phyloP scores from a whole-genome alignment of 2,888 invertebrate genomes.

The Polyploca ridens region DNA sequence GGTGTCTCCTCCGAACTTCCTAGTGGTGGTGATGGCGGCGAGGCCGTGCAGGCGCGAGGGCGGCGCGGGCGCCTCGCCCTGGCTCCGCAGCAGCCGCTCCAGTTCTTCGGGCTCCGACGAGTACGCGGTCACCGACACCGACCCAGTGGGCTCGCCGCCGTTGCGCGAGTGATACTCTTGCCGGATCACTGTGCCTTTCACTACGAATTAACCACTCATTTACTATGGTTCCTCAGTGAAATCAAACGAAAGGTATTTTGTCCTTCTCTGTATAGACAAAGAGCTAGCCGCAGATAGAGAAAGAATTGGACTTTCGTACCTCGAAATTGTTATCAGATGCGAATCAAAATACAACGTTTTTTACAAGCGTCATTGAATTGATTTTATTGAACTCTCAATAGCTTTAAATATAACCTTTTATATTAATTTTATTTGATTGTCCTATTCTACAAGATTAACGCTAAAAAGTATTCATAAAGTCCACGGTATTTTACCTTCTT shows the following conservation, averaged over 20 bases:
- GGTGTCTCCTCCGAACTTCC: constrained; percentile 73
- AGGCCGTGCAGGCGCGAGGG: constrained; percentile 75
- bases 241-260: neutral
- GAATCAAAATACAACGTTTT: no score
- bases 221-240: neutral
- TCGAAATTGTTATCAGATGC: no score
- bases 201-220: constrained; percentile 58
- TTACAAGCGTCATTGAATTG: no score
- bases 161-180: constrained; percentile 88
- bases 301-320: no score
- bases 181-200: constrained; percentile 89
- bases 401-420: no score
- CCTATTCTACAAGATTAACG: no score
- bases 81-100: constrained; percentile 67
- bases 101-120: constrained; percentile 86
- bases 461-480: no score
- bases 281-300: no score
- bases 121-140: constrained; percentile 89
- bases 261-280: neutral
- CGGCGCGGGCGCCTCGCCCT: constrained; percentile 72
- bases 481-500: neutral
- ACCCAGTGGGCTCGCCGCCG: constrained; percentile 88
- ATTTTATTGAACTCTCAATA: no score
- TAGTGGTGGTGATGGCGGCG: constrained; percentile 78
- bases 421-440: no score